Evolutionary conservation across 1,140 invertebrate genomes (phyloP).

Genomic region (Apocrypta bakeri): DNA sequence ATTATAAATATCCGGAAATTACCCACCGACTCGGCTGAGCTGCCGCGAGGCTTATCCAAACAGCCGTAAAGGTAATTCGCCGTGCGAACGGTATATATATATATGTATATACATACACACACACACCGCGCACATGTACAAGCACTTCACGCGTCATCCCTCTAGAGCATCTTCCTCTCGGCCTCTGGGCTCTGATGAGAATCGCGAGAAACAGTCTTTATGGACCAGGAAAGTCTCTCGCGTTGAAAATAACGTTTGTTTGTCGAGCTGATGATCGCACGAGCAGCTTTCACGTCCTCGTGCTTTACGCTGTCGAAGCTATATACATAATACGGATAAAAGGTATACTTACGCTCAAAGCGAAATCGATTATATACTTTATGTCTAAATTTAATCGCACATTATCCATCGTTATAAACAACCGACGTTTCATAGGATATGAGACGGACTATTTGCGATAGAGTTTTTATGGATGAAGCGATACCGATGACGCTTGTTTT

Average conservation of each 20-base stretch:
- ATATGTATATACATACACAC: neutral
- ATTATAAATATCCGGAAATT: constrained; percentile 17
- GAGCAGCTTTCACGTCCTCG: neutral
- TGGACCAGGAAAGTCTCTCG: neutral
- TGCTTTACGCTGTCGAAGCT: neutral
- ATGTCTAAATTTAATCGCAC: no score
- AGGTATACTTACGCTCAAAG: no score
- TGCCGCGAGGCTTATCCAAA: constrained; percentile 54
- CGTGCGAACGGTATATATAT: constrained; percentile 54
- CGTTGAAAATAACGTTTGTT: neutral
- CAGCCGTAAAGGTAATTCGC: constrained; percentile 60
- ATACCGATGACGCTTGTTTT: neutral
- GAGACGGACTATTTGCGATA: no score
- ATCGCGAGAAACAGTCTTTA: neutral
- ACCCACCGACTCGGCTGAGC: neutral
- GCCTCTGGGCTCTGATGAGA: neutral
- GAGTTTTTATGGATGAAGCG: no score
- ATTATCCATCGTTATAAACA: no score
- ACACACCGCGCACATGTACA: no score
- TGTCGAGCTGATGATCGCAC: neutral
- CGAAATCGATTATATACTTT: no score
- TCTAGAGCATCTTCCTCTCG: neutral
- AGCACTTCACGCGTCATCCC: constrained; percentile 30
- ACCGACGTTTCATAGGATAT: no score
- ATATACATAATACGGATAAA: neutral